Conservation (phyloP, 2,113 vertebrate genomes). For the Rhabdomys dilectus region DNA sequence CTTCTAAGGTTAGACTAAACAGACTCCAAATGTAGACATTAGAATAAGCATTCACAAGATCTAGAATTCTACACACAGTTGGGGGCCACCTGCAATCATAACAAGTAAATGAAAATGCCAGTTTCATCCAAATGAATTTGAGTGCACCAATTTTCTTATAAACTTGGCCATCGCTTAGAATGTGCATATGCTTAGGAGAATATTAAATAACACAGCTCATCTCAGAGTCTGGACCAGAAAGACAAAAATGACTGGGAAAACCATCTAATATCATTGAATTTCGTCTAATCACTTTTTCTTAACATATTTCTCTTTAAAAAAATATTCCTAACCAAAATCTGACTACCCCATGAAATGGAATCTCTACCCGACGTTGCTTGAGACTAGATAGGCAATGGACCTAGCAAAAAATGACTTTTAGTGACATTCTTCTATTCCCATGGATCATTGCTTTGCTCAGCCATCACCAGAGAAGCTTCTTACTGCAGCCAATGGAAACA, state of each 20-base stretch:
- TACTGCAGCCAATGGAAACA: not conserved
- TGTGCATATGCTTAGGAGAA: constrained; percentile 39
- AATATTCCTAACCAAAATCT: not conserved
- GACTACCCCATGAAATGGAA: not conserved
- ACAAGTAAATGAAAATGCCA: constrained; percentile 52
- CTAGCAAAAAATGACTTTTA: not conserved
- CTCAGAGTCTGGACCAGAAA: constrained; percentile 58
- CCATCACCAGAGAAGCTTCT: not conserved
- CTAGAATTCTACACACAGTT: constrained; percentile 43
- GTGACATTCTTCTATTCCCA: not conserved
- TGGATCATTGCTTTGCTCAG: not conserved
- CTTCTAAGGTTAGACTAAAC: not conserved
- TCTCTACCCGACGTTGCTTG: no score
- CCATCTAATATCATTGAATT: constrained; percentile 51
- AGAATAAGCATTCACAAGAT: constrained; percentile 38
- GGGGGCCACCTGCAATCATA: constrained; percentile 36
- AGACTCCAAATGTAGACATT: not conserved
- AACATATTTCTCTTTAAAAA: constrained; percentile 5
- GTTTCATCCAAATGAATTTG: constrained; percentile 68
- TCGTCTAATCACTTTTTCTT: constrained; percentile 16
- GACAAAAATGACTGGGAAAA: constrained; percentile 62
- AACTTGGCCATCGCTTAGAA: constrained; percentile 36
- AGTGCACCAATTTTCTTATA: constrained; percentile 63
- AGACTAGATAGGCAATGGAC: not conserved
- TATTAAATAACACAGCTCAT: constrained; percentile 68